Percentiles rank a stretch among this genome's conserved stretches.
These are phyloP conservation scores for Kryptopterus vitreolus DNA, from an alignment of 2,797 vertebrate species.

Conservation along the genomic window DNA sequence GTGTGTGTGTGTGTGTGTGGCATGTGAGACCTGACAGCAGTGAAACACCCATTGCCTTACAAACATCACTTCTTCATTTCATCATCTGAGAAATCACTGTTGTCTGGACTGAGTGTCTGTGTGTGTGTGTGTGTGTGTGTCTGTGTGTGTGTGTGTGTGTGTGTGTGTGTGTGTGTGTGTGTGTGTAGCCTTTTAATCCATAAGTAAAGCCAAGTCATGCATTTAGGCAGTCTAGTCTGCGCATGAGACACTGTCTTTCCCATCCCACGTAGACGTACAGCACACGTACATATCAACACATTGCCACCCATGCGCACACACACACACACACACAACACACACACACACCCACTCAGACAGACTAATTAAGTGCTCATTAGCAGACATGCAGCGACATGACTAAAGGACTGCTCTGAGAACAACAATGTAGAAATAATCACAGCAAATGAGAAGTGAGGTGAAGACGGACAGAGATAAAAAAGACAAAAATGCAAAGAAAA, in stretches of 20 bases:
- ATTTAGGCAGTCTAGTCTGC: slow-evolving; percentile 24
- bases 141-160: slow-evolving; percentile 47
- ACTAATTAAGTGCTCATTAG: slow-evolving; percentile 79
- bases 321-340: slow-evolving; percentile 26
- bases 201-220: slow-evolving; percentile 10
- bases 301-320: slow-evolving; percentile 8
- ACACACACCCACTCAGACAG: slow-evolving; percentile 65
- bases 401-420: slow-evolving; percentile 28
- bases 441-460: neutral
- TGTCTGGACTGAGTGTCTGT: slow-evolving; percentile 54
- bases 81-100: slow-evolving; percentile 50
- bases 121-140: slow-evolving; percentile 52
- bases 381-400: slow-evolving; percentile 75
- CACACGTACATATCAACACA: slow-evolving; percentile 28
- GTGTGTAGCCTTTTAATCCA: slow-evolving; percentile 43
- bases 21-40: slow-evolving; percentile 12
- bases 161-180: slow-evolving; percentile 59
- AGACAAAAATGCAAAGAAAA: neutral
- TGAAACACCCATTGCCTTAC: slow-evolving; percentile 29
- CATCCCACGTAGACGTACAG: slow-evolving; percentile 35
- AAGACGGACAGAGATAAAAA: slow-evolving; percentile 1
- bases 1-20: slow-evolving; percentile 11
- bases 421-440: neutral
- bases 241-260: slow-evolving; percentile 17
- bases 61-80: slow-evolving; percentile 60